A percentile compares a stretch with the other conserved stretches of the same genome.
Evolutionary conservation across 2,113 vertebrate genomes (phyloP).

Genomic region (Nothobranchius furzeri): DNA sequence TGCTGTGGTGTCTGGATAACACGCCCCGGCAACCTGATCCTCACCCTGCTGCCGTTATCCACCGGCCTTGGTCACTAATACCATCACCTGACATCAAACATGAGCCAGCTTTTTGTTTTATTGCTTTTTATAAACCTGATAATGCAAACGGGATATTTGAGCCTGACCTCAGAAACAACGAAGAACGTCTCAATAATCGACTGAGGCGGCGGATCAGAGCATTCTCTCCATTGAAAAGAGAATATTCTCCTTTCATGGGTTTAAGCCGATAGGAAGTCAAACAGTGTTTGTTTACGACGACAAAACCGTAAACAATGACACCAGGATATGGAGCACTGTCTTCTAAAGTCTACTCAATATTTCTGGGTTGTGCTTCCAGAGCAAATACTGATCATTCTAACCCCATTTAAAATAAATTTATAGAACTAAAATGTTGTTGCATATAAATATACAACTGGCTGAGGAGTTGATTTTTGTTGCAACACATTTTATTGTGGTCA

Average conservation of each 20-base stretch:
- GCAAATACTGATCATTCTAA: background rate
- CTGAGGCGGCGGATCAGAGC: accelerated
- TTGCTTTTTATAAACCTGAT: conserved; percentile 6
- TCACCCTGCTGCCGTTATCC: conserved; percentile 20
- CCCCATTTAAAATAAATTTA: background rate
- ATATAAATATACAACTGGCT: background rate
- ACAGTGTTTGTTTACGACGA: no score
- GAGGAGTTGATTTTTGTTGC: background rate
- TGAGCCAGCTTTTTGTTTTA: conserved; percentile 15
- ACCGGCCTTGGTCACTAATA: conserved; percentile 29
- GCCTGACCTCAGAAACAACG: background rate
- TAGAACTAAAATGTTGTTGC: background rate
- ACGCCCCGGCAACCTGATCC: conserved; percentile 49
- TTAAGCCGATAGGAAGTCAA: background rate
- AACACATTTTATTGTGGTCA: background rate
- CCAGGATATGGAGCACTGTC: no score
- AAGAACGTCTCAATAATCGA: conserved; percentile 6
- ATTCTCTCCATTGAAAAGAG: background rate
- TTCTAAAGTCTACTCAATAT: background rate
- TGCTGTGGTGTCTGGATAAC: conserved; percentile 41
- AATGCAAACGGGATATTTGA: conserved; percentile 18
- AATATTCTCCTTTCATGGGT: background rate
- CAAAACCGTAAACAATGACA: no score
- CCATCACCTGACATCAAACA: conserved; percentile 19
- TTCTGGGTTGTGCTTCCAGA: background rate